Conservation (phyloP, 2,797 vertebrate species). For the Champsocephalus gunnari region DNA sequence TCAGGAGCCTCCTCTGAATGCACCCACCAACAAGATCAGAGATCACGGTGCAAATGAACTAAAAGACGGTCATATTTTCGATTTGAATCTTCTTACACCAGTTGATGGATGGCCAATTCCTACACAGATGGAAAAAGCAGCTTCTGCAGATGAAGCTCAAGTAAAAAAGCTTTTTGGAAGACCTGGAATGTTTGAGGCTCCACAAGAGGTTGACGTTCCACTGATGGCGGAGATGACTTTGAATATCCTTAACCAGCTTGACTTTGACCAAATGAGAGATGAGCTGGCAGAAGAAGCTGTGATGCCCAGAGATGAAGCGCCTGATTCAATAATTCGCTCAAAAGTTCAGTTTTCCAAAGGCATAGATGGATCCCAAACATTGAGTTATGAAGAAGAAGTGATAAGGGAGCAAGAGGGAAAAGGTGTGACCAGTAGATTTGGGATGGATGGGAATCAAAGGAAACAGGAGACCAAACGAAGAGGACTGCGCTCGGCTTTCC, state of each 20-base stretch:
- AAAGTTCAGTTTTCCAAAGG: slow-evolving; percentile 65
- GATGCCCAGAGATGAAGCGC: neutral
- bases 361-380: slow-evolving; percentile 54
- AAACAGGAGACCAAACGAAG: neutral
- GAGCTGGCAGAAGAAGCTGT: neutral
- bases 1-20: neutral
- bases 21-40: neutral
- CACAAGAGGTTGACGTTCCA: neutral
- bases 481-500: slow-evolving; percentile 51
- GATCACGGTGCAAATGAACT: neutral
- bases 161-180: slow-evolving; percentile 21
- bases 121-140: neutral
- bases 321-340: slow-evolving; percentile 41
- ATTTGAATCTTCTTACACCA: neutral
- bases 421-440: neutral
- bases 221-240: neutral
- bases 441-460: neutral
- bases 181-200: neutral
- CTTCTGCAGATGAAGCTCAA: neutral
- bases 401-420: neutral
- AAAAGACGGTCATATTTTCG: neutral
- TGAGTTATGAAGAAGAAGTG: slow-evolving; percentile 77
- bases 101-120: slow-evolving; percentile 3
- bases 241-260: neutral
- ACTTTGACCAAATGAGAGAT: neutral